phyloP scores from a whole-genome alignment of 2,888 invertebrate species.

The Philopedon plagiatum region DNA sequence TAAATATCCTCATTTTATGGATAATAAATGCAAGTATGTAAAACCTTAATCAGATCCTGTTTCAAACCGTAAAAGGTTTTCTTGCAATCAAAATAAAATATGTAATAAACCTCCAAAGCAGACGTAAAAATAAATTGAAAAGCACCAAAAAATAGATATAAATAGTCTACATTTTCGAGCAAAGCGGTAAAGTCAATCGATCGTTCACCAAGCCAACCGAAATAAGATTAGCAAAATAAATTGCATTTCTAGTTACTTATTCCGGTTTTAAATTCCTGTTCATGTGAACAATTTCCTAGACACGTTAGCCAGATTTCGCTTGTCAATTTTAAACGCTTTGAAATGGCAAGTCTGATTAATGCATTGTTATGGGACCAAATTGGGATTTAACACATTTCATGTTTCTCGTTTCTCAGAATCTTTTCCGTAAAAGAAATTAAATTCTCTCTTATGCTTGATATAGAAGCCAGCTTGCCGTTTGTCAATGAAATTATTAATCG shows the following conservation, averaged over 20 bases:
- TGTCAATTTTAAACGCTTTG: constrained; percentile 29
- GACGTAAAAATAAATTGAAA: constrained; percentile 17
- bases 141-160: constrained; percentile 8
- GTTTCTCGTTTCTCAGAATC: too few relatives aligned
- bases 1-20: neutral
- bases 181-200: constrained; percentile 22
- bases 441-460: too few relatives aligned
- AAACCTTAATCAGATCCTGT: neutral
- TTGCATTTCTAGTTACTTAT: constrained; percentile 40
- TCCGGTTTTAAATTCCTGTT: constrained; percentile 32
- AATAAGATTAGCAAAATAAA: constrained; percentile 37
- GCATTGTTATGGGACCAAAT: too few relatives aligned
- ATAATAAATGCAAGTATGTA: neutral
- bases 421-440: too few relatives aligned
- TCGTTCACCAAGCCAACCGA: constrained; percentile 29
- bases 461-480: too few relatives aligned
- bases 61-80: neutral
- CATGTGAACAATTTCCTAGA: constrained; percentile 32
- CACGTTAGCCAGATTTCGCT: constrained; percentile 33
- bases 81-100: neutral
- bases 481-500: too few relatives aligned
- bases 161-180: neutral
- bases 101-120: neutral
- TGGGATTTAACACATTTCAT: too few relatives aligned
- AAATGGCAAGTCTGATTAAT: too few relatives aligned